phyloP scores from a whole-genome alignment of 2,797 vertebrate species.

The Chelidonichthys spinosus region DNA sequence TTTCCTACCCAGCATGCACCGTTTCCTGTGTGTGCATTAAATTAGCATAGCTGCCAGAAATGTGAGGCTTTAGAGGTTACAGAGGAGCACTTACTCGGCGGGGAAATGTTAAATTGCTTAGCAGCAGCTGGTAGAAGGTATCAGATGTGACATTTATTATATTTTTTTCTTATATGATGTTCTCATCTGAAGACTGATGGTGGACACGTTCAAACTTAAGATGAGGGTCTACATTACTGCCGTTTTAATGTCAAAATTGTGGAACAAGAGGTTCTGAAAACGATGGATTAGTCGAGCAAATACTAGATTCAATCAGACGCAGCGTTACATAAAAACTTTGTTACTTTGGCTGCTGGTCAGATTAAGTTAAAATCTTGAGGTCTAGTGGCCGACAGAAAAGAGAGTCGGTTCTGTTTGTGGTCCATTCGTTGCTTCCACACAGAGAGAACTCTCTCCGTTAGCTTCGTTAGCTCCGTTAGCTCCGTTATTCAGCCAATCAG shows the following conservation, averaged over 20 bases:
- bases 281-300: background rate
- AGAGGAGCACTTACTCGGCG: background rate
- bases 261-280: background rate
- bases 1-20: constrained; percentile 6
- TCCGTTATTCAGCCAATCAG: no score
- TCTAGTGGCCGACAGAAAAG: no score
- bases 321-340: background rate
- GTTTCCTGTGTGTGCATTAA: constrained; percentile 15
- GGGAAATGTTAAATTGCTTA: constrained; percentile 15
- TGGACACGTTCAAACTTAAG: background rate
- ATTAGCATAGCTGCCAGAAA: constrained; percentile 17
- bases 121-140: background rate
- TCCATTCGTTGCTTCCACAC: no score
- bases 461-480: no score
- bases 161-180: background rate
- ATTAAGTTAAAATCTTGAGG: background rate
- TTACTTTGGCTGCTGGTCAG: background rate
- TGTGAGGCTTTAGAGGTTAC: constrained; percentile 12
- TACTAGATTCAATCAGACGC: background rate
- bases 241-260: background rate
- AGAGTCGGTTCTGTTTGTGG: no score
- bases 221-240: background rate
- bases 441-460: no score
- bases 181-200: background rate
- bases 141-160: background rate